Base-by-base conservation (phyloP, 2,888 invertebrate genomes). In the Campoplex nolae region DNA sequence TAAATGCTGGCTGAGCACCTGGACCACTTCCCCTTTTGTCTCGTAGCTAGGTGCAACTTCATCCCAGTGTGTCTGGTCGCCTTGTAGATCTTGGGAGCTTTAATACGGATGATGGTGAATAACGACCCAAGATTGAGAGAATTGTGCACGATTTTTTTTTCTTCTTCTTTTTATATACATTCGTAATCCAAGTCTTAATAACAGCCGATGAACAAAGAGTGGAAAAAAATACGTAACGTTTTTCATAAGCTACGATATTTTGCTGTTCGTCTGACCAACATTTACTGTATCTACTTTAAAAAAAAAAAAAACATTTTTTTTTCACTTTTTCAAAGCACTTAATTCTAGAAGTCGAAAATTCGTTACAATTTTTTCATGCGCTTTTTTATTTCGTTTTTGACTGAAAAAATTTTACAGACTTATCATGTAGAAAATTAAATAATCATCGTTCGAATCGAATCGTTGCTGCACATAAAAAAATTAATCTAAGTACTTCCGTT, bases 1-100 rank as follows among this genome's bases (percentile, higher is more conserved):
- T 94, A 94, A 94, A 93, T 88, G 90, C 89, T 88, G 87, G 86
- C 88, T 81, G 88, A 89, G 85, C 92, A 91, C 91, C 92, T 92
- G 92, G 70, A 91, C 90, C 90, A 88, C 67, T 35, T 68, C 76
- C 86, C 75, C 83, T 81, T 81, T 71, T 82, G 81, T 80, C 83
- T 77, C 73, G 67, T 70, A 73, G 78, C 76, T 70, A 75, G 82
- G 71, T 85, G 71, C 62, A 86, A 67, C 75, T 71, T 88, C 86
- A 82, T 76, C 85, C 89, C 87, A 32, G 86, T 77, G 85, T 82
- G 65, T 82, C 65, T 81, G 74, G 38, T 23, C 84, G 87, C 90
- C 91, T 90, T 91, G 89, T 91, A 90, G 91, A 92, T 92, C 92
- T 91, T 89, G 86, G 79, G 81, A 89, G 92, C 89, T 91, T 91